These are phyloP conservation scores for Magallana nippona DNA, from an alignment of 2,888 invertebrate genomes.

Conservation along the genomic window DNA sequence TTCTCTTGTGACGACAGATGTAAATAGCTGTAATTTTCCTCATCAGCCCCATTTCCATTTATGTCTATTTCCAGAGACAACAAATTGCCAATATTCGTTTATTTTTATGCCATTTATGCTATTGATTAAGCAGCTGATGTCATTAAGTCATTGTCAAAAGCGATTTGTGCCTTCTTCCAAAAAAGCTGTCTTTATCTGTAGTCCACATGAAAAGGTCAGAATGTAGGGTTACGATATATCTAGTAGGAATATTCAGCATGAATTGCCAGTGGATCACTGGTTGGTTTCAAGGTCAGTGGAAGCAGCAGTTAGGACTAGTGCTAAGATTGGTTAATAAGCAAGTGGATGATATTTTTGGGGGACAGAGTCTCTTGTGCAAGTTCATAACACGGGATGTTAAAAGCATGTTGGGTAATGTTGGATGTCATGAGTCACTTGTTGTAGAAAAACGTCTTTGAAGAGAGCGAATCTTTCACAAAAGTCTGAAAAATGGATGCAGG, in stretches of 20 bases:
- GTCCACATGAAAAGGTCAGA: not conserved
- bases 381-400: not conserved
- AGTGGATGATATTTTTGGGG: no score
- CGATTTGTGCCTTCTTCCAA: not conserved
- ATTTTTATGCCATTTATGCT: not conserved
- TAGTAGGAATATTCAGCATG: not conserved
- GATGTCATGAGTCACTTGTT: not conserved
- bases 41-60: slow-evolving; percentile 3
- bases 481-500: no score
- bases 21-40: slow-evolving; percentile 5
- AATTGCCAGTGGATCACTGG: slow-evolving; percentile 8
- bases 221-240: not conserved
- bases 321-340: no score
- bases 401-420: not conserved
- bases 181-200: not conserved
- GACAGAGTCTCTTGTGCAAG: not conserved
- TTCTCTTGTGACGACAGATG: not conserved
- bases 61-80: not conserved
- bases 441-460: no score
- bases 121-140: slow-evolving; percentile 5
- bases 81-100: not conserved
- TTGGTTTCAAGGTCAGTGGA: slow-evolving; percentile 3
- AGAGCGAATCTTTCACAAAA: no score
- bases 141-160: not conserved
- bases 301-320: not conserved